Conservation (phyloP, 2,797 vertebrate species). For the Vultur gryphus region DNA sequence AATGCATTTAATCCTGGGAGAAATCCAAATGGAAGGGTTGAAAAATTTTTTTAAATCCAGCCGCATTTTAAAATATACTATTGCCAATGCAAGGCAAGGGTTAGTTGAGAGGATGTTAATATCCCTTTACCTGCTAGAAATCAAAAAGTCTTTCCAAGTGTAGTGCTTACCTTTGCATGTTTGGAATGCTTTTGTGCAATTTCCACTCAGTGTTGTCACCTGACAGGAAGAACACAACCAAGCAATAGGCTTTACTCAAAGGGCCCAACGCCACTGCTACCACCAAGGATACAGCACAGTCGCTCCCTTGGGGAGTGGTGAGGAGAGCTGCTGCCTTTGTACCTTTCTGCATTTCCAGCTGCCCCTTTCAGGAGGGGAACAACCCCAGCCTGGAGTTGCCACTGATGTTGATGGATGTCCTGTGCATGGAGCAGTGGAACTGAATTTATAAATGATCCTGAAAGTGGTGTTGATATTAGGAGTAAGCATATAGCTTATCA, state of each 20-base stretch:
- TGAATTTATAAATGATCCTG: background rate
- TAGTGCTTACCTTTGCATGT: background rate
- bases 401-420: accelerated
- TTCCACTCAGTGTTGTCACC: background rate
- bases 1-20: background rate
- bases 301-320: background rate
- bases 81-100: background rate
- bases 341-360: background rate
- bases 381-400: background rate
- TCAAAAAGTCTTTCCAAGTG: background rate
- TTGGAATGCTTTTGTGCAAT: background rate
- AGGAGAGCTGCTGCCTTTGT: background rate
- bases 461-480: background rate
- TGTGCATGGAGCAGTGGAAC: background rate
- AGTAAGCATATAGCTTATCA: background rate
- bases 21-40: background rate
- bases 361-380: background rate
- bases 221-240: background rate
- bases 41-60: background rate
- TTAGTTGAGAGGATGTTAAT: background rate
- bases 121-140: background rate
- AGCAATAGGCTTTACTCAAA: background rate
- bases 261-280: too few relatives aligned
- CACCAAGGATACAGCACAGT: accelerated
- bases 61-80: background rate